Base-by-base conservation (phyloP, 2,797 vertebrate species). In the Danio kyathit region DNA sequence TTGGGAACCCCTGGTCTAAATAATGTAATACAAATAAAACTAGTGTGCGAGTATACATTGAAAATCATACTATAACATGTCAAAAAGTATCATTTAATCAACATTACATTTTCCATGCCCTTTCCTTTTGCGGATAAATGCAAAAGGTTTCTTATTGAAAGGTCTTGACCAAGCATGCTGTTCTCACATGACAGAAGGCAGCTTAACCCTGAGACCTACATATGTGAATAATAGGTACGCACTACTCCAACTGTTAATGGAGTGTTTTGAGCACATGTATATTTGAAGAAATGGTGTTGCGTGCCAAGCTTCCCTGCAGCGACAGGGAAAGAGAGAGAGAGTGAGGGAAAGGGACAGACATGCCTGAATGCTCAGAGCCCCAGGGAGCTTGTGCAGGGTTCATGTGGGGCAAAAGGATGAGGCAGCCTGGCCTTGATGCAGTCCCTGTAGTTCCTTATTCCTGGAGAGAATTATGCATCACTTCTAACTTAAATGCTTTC, bases 371-470 rank as follows among this genome's bases (percentile, higher is more conserved):
- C 19, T 56, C 67, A 70, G 19, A 72, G 48, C 77, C 69, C 57
- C 9, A 8, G 77, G 77, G 17, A 71, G 14, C 8, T 29, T 46
- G 38, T 44, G 12, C 46, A 66, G 73, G 74, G 76, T 72, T 79
- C 76, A 61, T 56, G 29, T 43, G 41, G 63, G 69, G 70, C 59
- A 60, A 70, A 21, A 76, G 46, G 48, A 69, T 38, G 60, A 78
- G 79, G 46, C 73, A 81, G 65, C 6, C 61, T 54, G 69, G 61
- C 79, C 74, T 40, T 79, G 40, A 72, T 64, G 67, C 41, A 73
- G 46, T 63, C 49, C 69, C 40, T 66, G 44, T 29, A n/a, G 46
- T 78, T 21, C 57, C 60, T 51, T 61, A 74, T 74, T 67, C 60
- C 60, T 74, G 63, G 29, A 67, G 67, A 78, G 19, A 72, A 61